These are phyloP conservation scores for Agrotis exclamationis DNA, from an alignment of 2,888 invertebrate genomes.

Conservation along the genomic window DNA sequence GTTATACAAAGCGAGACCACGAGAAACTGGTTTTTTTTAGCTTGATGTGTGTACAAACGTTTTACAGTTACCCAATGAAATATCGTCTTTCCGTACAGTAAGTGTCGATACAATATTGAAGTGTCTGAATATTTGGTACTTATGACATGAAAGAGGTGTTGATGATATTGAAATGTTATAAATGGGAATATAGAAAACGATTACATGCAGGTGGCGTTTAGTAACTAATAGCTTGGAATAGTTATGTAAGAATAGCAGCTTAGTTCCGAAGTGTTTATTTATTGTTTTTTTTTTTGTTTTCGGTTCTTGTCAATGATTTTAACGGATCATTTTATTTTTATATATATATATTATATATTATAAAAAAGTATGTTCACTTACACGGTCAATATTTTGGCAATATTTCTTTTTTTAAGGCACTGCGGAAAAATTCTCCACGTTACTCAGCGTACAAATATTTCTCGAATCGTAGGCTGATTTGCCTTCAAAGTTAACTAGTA, in stretches of 20 bases:
- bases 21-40: too few species aligned
- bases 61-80: conserved; percentile 62
- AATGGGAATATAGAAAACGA: conserved; percentile 32
- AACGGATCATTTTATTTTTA: too few species aligned
- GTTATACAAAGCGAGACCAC: too few species aligned
- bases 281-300: not conserved
- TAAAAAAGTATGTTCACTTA: too few species aligned
- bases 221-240: not conserved
- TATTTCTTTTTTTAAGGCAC: too few species aligned
- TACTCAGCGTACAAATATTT: too few species aligned
- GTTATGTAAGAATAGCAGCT: not conserved
- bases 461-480: too few species aligned
- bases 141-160: conserved; percentile 31
- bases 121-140: conserved; percentile 31
- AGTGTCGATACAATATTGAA: conserved; percentile 43
- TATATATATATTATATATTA: too few species aligned
- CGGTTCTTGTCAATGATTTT: too few species aligned
- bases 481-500: too few species aligned
- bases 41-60: conserved; percentile 21
- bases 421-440: too few species aligned
- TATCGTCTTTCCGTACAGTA: conserved; percentile 45
- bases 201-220: not conserved
- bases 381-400: too few species aligned
- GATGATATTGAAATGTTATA: conserved; percentile 30
- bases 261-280: conserved; percentile 6